Conservation (phyloP, 1,140 invertebrate genomes). For the Ceratosolen solmsi region DNA sequence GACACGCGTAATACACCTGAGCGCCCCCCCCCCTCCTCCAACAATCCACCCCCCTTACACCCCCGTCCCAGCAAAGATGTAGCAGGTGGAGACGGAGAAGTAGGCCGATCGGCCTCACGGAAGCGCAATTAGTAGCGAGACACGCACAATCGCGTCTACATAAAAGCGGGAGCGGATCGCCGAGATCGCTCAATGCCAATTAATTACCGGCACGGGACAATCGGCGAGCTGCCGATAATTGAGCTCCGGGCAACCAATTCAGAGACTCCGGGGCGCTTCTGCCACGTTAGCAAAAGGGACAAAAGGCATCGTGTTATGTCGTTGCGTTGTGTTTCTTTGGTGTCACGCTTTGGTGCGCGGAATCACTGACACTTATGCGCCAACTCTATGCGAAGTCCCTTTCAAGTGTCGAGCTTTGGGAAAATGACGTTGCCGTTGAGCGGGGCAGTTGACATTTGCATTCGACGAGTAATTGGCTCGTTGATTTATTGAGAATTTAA, state of each 20-base stretch:
- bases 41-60: background rate
- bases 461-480: background rate
- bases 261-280: no score
- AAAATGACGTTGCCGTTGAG: background rate
- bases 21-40: background rate
- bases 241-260: no score
- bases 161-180: background rate
- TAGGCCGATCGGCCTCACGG: background rate
- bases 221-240: background rate
- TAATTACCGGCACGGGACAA: constrained; percentile 19
- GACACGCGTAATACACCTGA: background rate
- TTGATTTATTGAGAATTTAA: background rate
- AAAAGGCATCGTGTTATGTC: no score
- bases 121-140: constrained; percentile 16
- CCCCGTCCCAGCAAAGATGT: no score
- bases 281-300: background rate
- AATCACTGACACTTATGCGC: no score
- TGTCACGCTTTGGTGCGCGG: no score
- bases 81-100: background rate
- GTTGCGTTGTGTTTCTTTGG: no score
- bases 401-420: no score
- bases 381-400: no score
- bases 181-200: constrained; percentile 9
- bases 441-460: no score
- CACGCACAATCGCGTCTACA: background rate